Conservation (phyloP, 1,140 invertebrate genomes). For the Matsumurasca onukii region DNA sequence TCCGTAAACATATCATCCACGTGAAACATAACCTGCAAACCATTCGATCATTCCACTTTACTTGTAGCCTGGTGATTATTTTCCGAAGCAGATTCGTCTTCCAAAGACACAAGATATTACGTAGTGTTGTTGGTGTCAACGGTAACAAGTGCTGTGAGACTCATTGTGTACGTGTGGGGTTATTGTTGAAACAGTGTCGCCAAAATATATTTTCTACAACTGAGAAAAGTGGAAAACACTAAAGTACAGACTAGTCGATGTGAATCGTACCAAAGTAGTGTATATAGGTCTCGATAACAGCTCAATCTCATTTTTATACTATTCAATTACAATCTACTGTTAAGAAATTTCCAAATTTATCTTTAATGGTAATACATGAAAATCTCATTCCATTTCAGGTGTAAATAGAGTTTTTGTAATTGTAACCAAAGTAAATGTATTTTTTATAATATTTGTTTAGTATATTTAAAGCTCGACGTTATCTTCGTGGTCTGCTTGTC, state of each 20-base stretch:
- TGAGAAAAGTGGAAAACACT: neutral
- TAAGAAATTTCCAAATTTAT: constrained; percentile 32
- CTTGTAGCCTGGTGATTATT: too few relatives aligned
- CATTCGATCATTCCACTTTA: too few relatives aligned
- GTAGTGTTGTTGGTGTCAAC: constrained; percentile 22
- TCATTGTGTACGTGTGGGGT: neutral
- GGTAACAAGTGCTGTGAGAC: neutral
- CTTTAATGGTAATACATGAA: constrained; percentile 29
- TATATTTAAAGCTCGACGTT: neutral
- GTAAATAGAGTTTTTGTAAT: neutral
- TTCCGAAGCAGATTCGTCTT: constrained; percentile 23
- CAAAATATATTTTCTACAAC: constrained; percentile 24
- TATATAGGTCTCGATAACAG: constrained; percentile 36
- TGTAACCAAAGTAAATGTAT: constrained; percentile 16
- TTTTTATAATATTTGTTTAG: constrained; percentile 8
- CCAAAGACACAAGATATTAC: constrained; percentile 6
- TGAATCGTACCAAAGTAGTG: constrained; percentile 41
- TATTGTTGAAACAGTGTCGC: constrained; percentile 5
- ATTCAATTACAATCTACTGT: constrained; percentile 35
- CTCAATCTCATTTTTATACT: constrained; percentile 38
- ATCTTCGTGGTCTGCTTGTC: neutral
- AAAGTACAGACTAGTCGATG: constrained; percentile 34
- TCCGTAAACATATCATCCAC: too few relatives aligned
- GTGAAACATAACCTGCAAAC: too few relatives aligned
- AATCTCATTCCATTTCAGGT: constrained; percentile 30